Evolutionary conservation across 2,797 vertebrate genomes (phyloP).

Genomic region (Xenentodon cancila): DNA sequence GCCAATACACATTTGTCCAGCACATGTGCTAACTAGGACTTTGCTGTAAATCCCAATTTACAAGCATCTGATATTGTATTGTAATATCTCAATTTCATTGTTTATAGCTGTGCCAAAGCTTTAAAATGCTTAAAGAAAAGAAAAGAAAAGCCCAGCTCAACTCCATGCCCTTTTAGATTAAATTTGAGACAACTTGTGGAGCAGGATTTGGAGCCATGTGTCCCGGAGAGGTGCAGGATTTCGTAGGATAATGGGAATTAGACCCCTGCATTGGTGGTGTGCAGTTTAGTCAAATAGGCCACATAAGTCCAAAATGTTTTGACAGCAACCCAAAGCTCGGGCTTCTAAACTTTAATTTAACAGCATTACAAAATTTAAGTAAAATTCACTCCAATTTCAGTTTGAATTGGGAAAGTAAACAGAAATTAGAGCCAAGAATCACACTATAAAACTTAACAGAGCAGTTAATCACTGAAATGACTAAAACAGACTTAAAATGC

Average conservation of each 20-base stretch:
- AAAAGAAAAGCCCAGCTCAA: conserved; percentile 3
- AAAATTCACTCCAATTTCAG: no score
- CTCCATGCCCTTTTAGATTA: conserved; percentile 22
- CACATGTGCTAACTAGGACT: neutral
- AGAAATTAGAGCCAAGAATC: no score
- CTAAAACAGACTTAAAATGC: no score
- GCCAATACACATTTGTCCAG: neutral
- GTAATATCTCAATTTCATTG: neutral
- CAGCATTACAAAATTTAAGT: no score
- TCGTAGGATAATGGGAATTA: conserved; percentile 20
- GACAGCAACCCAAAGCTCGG: neutral
- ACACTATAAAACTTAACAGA: no score
- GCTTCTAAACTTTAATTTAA: neutral
- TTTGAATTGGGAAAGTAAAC: no score
- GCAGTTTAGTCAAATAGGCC: neutral
- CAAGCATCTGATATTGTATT: neutral
- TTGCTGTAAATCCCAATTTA: no score
- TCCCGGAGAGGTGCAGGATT: conserved; percentile 19
- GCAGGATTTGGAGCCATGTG: conserved; percentile 21
- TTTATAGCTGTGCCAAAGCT: neutral
- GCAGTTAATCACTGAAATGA: no score
- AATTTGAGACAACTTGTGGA: conserved; percentile 3
- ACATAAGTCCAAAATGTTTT: neutral
- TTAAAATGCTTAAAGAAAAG: neutral
- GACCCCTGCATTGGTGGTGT: neutral